These are phyloP conservation scores for Hemitrygon akajei DNA, from an alignment of 2,797 vertebrate species.

Conservation along the genomic window DNA sequence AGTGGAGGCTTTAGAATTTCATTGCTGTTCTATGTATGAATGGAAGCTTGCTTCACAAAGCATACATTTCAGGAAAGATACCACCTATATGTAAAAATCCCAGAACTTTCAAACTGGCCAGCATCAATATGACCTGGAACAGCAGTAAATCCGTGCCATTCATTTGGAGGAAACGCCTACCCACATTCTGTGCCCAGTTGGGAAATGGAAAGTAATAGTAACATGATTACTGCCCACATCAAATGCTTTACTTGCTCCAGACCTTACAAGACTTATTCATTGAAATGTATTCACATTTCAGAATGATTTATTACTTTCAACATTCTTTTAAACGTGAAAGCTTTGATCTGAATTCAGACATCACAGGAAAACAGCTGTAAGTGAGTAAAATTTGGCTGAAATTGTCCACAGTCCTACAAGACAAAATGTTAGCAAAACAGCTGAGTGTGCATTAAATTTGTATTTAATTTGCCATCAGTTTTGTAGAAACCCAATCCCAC, in stretches of 20 bases:
- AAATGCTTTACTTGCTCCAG: not conserved
- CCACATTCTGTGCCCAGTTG: slow-evolving; percentile 16
- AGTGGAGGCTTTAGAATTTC: not conserved
- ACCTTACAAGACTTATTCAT: not conserved
- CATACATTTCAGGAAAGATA: not conserved
- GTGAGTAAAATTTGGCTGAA: not conserved
- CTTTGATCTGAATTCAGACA: slow-evolving; percentile 26
- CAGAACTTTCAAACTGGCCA: not conserved
- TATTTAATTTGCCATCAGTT: not conserved
- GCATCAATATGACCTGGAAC: not conserved
- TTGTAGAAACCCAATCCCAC: not conserved
- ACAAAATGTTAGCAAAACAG: not conserved
- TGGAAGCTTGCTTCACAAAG: not conserved
- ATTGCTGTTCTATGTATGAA: slow-evolving; percentile 7
- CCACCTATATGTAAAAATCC: not conserved
- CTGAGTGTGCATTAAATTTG: not conserved
- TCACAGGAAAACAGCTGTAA: slow-evolving; percentile 10
- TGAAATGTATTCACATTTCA: not conserved
- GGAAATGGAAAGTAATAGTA: slow-evolving; percentile 7
- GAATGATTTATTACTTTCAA: slow-evolving; percentile 21
- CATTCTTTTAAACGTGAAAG: not conserved
- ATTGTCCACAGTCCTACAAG: not conserved
- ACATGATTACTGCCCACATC: not conserved
- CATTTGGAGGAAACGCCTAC: not conserved
- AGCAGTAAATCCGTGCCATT: not conserved